Base-by-base conservation (phyloP, 2,888 invertebrate species). In the Actias luna region DNA sequence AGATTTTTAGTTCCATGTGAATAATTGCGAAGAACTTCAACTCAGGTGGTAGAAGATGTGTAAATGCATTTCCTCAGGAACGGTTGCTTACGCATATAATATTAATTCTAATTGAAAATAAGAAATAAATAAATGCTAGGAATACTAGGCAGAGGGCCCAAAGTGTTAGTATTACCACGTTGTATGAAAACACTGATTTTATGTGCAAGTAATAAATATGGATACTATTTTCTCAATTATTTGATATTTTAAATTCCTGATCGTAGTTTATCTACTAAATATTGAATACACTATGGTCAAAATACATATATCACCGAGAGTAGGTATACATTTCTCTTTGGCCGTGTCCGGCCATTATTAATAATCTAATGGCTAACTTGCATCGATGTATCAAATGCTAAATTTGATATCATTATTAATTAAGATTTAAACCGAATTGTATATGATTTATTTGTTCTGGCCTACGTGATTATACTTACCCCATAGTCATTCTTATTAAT, bases 321-420 rank as follows among this genome's bases (percentile, higher is more conserved):
- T n/a, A n/a, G n/a, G n/a, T 25, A 63, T 60, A 63, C 42, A 63
- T 60, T 63, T 58, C 18, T 35, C 35, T 39, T 57, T 16, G 35
- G 25, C 18, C 31, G 33, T 42, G 25, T 33, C 22, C 60, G 18
- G 61, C 27, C 35, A 52, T 60, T 60, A 63, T 62, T 62, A 62
- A 61, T 50, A 58, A 58, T 50, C 27, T 57, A 33, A 14, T 57
- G n/a, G 57, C 63, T 42, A 60, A 60, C 55, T 60, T 64, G 64
- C 36, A 61, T 36, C 55, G 60, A 52, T 61, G 55, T 61, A 29
- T 55, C 27, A 61, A 36, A 55, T 25, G 29, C 18, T 25, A 18
- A n/a, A 35, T 52, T 60, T 52, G 25, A 52, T 60, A 52, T 52
- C 18, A 12, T 31, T 27, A 14, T 29, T 18, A 31, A 31, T 29